Conservation (phyloP, 2,113 vertebrate genomes). For the Trachemys scripta region DNA sequence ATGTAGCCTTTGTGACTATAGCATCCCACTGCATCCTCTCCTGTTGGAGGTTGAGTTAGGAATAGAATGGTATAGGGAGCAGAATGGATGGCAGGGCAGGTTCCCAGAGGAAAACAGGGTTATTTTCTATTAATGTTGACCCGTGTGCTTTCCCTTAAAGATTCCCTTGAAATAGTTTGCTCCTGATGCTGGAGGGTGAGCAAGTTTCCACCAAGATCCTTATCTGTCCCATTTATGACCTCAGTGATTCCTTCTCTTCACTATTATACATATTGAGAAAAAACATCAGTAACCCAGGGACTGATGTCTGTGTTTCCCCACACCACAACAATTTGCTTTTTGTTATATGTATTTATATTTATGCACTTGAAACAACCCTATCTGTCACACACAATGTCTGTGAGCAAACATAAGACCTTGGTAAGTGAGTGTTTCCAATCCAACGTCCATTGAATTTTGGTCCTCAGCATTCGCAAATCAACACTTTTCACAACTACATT, state of each 20-base stretch:
- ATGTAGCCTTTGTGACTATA: background rate
- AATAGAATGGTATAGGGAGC: background rate
- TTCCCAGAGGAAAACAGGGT: background rate
- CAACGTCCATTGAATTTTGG: background rate
- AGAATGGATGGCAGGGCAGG: background rate
- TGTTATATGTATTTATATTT: background rate
- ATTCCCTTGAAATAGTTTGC: background rate
- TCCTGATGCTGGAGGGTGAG: background rate
- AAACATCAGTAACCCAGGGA: background rate
- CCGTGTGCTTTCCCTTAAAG: background rate
- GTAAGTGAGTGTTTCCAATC: background rate
- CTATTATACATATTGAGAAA: background rate
- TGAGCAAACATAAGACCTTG: background rate
- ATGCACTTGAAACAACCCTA: background rate
- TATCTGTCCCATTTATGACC: background rate
- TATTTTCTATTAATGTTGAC: background rate
- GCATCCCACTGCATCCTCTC: background rate
- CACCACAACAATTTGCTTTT: background rate
- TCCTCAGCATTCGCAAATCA: background rate
- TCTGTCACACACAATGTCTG: background rate
- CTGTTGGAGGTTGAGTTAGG: background rate
- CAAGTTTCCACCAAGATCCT: background rate
- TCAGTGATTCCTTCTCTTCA: background rate
- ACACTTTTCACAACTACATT: background rate
- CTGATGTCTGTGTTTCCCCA: background rate